phyloP scores from a whole-genome alignment of 2,113 vertebrate genomes.

The Circaetus gallicus region DNA sequence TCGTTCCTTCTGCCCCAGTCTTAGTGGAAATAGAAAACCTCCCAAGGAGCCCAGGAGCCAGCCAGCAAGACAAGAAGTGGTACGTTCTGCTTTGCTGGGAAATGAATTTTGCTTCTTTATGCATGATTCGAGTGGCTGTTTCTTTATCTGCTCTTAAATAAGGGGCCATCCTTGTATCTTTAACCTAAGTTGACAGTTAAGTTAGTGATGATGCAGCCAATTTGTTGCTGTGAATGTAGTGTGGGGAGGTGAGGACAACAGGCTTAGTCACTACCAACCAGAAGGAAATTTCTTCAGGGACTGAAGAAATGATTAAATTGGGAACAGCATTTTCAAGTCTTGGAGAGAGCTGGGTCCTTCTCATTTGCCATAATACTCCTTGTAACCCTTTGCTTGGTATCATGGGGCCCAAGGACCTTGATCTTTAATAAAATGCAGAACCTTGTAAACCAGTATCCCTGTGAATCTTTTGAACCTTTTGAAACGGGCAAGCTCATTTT shows the following conservation, averaged over 20 bases:
- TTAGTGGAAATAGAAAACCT: conserved; percentile 87
- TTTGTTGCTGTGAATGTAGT: not conserved
- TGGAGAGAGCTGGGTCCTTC: not conserved
- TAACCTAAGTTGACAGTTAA: not conserved
- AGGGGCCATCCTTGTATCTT: conserved; percentile 42
- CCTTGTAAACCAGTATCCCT: not conserved
- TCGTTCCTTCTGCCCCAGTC: conserved; percentile 69
- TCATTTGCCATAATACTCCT: not conserved
- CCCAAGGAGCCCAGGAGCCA: conserved; percentile 79
- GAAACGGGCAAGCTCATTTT: not conserved
- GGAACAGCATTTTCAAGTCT: not conserved
- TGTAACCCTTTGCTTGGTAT: not conserved
- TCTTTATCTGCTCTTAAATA: conserved; percentile 38
- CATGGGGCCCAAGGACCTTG: not conserved
- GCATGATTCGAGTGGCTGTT: not conserved
- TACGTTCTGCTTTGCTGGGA: conserved; percentile 65
- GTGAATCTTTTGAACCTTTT: not conserved
- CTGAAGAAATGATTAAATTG: not conserved
- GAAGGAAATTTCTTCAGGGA: not conserved
- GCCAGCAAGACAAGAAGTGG: conserved; percentile 85
- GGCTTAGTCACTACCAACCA: not conserved
- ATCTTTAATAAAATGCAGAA: not conserved
- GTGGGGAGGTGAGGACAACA: not conserved
- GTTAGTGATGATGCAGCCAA: not conserved
- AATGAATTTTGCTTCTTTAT: conserved; percentile 12